These are phyloP conservation scores for Pediacus dermestoides DNA, from an alignment of 2,888 invertebrate species.

Conservation along the genomic window DNA sequence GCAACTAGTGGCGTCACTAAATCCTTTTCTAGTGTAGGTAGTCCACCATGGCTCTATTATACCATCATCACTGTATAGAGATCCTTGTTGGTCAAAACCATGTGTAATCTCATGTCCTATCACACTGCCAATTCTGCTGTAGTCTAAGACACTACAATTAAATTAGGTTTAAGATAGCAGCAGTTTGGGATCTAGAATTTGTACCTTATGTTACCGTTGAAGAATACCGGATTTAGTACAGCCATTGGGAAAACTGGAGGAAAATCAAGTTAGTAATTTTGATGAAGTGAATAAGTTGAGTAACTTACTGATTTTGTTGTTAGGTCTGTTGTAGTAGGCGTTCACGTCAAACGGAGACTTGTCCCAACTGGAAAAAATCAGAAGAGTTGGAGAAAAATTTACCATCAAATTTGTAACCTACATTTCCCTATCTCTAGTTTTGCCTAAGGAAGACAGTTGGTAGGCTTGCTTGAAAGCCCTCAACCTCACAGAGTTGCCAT, in stretches of 20 bases:
- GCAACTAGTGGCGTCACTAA: constrained; percentile 43
- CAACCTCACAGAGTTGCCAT: constrained; percentile 42
- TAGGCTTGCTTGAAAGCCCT: constrained; percentile 42
- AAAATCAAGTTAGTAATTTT: no score
- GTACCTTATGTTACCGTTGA: constrained; percentile 38
- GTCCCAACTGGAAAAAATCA: constrained; percentile 40
- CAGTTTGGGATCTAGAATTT: constrained; percentile 9
- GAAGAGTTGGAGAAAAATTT: not conserved
- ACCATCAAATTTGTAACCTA: constrained; percentile 30
- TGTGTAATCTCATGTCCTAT: constrained; percentile 59
- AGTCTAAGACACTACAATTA: constrained; percentile 50
- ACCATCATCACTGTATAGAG: constrained; percentile 57
- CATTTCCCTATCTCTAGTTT: constrained; percentile 34
- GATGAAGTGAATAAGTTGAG: no score
- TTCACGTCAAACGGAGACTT: constrained; percentile 57
- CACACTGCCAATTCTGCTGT: constrained; percentile 55
- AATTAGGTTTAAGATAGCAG: constrained; percentile 5
- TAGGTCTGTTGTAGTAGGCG: constrained; percentile 62
- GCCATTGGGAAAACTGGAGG: constrained; percentile 43
- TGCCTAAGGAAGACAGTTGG: constrained; percentile 36
- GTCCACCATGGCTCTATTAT: constrained; percentile 44
- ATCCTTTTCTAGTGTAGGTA: constrained; percentile 40
- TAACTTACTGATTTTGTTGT: constrained; percentile 50
- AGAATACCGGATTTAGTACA: constrained; percentile 43
- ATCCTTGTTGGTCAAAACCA: constrained; percentile 47